phyloP scores from a whole-genome alignment of 1,140 invertebrate species.

The Metopolophium dirhodum region DNA sequence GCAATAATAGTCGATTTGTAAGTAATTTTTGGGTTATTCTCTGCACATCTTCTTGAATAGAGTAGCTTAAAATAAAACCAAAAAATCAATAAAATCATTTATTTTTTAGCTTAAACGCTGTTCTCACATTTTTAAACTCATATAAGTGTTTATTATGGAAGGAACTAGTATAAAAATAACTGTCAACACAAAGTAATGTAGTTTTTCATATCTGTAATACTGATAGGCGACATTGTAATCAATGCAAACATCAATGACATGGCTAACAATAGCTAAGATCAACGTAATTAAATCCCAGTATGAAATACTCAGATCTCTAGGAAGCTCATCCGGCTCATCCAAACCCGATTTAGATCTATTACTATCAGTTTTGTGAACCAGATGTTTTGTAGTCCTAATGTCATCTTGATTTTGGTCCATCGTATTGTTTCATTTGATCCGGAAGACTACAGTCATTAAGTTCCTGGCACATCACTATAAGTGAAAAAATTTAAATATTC shows the following conservation, averaged over 20 bases:
- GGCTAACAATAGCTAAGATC: conserved; percentile 68
- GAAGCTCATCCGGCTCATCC: conserved; percentile 63
- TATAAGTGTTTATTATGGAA: conserved; percentile 70
- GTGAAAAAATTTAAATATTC: not conserved
- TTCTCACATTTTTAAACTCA: conserved; percentile 71
- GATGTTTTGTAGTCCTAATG: not conserved
- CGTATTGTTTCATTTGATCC: not conserved
- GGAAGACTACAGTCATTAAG: not conserved
- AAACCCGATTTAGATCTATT: not conserved
- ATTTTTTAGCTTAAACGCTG: not conserved
- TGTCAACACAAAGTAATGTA: conserved; percentile 69
- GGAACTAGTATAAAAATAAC: conserved; percentile 71
- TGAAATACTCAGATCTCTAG: conserved; percentile 62
- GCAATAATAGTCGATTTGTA: conserved; percentile 13
- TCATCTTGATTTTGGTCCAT: not conserved
- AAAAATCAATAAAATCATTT: not conserved
- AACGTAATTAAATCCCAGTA: conserved; percentile 65
- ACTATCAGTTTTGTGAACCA: not conserved
- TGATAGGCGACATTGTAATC: conserved; percentile 72
- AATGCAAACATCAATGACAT: conserved; percentile 71
- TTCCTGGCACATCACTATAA: not conserved
- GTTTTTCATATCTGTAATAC: conserved; percentile 64
- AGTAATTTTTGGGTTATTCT: conserved; percentile 9
- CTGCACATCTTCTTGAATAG: conserved; percentile 53
- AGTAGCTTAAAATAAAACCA: conserved; percentile 10